phyloP scores from a whole-genome alignment of 92 coral and sea anemone species.

The Palythoa grandis region DNA sequence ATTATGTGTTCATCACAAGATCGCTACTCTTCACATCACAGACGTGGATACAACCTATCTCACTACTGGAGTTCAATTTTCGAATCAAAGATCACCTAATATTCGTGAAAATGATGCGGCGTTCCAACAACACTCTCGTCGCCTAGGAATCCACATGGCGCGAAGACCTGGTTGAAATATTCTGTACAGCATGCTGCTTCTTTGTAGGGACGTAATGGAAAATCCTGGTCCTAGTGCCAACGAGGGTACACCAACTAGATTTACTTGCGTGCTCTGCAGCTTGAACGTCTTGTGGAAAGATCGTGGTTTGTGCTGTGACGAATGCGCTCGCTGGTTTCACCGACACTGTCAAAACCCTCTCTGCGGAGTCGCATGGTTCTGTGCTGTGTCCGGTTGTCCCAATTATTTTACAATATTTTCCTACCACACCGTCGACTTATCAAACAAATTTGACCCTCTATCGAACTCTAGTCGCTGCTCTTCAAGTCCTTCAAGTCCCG shows the following conservation, averaged over 20 bases:
- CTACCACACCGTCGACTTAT: slow-evolving; percentile 22
- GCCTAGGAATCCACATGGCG: slow-evolving; percentile 31
- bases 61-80: slow-evolving; percentile 15
- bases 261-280: neutral
- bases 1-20: slow-evolving; percentile 27
- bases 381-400: slow-evolving; percentile 27
- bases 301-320: no score
- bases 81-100: slow-evolving; percentile 24
- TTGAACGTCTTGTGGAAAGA: slow-evolving; percentile 3
- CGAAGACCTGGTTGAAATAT: neutral
- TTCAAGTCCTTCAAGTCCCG: neutral
- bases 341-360: neutral
- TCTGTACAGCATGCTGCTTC: neutral
- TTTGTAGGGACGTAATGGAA: neutral
- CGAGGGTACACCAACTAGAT: no score
- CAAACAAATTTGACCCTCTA: slow-evolving; percentile 17
- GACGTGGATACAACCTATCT: neutral
- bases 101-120: slow-evolving; percentile 36
- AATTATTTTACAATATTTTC: slow-evolving; percentile 32
- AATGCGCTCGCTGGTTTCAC: slow-evolving; percentile 1
- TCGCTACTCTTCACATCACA: neutral
- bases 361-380: slow-evolving; percentile 15
- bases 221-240: neutral
- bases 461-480: slow-evolving; percentile 18
- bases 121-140: slow-evolving; percentile 26